Evolutionary conservation across 30 jellyfish, hydroid and myxozoan genomes (phyloP).

Genomic region (Phacellophora camtschatica): DNA sequence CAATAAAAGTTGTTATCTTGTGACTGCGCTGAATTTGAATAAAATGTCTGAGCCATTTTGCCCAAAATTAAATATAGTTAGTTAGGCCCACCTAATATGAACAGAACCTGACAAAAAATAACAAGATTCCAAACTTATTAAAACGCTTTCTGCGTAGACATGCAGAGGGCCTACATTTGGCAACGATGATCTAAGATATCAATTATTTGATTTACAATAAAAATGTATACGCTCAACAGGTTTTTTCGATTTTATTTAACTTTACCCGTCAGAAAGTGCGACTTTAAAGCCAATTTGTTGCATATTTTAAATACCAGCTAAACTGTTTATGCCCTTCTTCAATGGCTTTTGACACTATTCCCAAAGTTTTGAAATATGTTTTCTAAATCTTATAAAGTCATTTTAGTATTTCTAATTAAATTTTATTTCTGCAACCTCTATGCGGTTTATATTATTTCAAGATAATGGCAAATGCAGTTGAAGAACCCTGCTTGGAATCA

Average conservation of each 20-base stretch:
- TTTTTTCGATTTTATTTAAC: background rate
- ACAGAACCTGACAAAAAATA: no score
- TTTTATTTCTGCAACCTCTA: background rate
- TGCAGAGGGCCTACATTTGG: no score
- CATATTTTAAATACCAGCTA: background rate
- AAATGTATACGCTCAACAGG: background rate
- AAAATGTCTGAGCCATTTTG: no score
- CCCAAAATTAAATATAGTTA: no score
- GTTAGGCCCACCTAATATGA: no score
- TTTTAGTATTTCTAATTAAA: background rate
- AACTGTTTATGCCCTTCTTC: constrained; percentile 12
- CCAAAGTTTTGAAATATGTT: background rate
- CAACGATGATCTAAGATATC: background rate
- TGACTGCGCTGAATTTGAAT: no score
- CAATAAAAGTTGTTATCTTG: no score
- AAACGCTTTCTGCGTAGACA: no score
- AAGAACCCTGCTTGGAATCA: background rate
- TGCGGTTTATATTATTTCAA: no score
- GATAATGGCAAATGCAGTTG: constrained; percentile 41
- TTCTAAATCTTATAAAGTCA: no score
- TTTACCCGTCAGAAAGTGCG: background rate
- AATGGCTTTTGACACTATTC: constrained; percentile 23
- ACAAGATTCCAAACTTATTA: no score
- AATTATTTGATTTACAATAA: background rate
- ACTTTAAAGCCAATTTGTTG: background rate